phyloP scores from a whole-genome alignment of 2,797 vertebrate species.

The Cetoscarus ocellatus region DNA sequence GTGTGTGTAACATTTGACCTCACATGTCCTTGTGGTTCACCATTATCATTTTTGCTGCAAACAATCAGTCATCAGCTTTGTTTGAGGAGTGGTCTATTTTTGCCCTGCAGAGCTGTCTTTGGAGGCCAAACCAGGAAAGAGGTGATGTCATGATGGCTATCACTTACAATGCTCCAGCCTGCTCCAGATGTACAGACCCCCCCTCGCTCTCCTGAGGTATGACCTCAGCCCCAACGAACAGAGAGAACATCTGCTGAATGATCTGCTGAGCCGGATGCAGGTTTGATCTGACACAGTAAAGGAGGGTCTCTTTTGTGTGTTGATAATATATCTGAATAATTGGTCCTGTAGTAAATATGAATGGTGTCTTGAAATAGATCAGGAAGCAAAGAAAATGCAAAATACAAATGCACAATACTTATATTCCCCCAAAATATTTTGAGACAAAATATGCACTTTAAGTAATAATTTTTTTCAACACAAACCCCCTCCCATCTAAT shows the following conservation, averaged over 20 bases:
- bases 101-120: conserved; percentile 80
- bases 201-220: conserved; percentile 87
- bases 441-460: background rate
- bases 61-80: conserved; percentile 78
- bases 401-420: conserved; percentile 4
- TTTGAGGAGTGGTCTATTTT: conserved; percentile 82
- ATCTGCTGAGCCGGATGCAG: conserved; percentile 75
- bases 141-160: conserved; percentile 95
- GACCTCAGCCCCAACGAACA: conserved; percentile 91
- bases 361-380: conserved; percentile 21
- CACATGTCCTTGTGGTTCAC: conserved; percentile 38
- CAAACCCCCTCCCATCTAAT: too few relatives aligned
- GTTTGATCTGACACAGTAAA: conserved; percentile 61
- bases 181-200: conserved; percentile 76
- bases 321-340: conserved; percentile 12
- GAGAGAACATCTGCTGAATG: conserved; percentile 89
- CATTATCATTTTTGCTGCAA: conserved; percentile 63
- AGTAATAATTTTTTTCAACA: too few relatives aligned
- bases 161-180: conserved; percentile 90
- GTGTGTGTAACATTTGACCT: conserved; percentile 47
- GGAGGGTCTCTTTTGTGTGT: conserved; percentile 21
- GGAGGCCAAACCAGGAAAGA: conserved; percentile 90
- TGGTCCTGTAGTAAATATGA: background rate
- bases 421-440: background rate
- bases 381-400: conserved; percentile 1